These are phyloP conservation scores for Oscheius myriophilus DNA, from an alignment of 2,888 invertebrate genomes.

Conservation along the genomic window DNA sequence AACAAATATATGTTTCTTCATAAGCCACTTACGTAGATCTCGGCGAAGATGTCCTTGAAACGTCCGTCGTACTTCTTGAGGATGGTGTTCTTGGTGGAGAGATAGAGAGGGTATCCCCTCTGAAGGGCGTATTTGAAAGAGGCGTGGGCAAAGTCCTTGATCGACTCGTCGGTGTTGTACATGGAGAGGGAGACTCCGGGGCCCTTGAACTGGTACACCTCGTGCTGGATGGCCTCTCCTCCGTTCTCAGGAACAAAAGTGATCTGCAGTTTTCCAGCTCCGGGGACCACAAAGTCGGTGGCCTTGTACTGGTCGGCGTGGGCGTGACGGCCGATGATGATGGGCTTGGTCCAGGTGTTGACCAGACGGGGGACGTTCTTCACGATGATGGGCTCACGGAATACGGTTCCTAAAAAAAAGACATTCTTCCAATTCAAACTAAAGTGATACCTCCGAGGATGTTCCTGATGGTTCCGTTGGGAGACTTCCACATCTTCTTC, in stretches of 20 bases:
- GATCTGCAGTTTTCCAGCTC: slow-evolving; percentile 86
- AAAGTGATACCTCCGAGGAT: slow-evolving; percentile 72
- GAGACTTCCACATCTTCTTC: slow-evolving; percentile 77
- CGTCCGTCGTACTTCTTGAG: slow-evolving; percentile 87
- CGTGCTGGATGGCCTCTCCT: slow-evolving; percentile 57
- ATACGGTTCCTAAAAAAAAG: slow-evolving; percentile 73
- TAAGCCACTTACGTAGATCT: slow-evolving; percentile 76
- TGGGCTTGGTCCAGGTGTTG: slow-evolving; percentile 92
- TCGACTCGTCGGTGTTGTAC: slow-evolving; percentile 88
- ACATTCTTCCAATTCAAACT: not conserved
- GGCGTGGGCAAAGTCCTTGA: slow-evolving; percentile 86
- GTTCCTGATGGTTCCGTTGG: slow-evolving; percentile 76
- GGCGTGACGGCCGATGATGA: slow-evolving; percentile 93
- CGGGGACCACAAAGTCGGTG: slow-evolving; percentile 93
- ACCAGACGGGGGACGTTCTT: slow-evolving; percentile 91
- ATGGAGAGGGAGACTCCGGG: slow-evolving; percentile 90
- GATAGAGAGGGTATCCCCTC: slow-evolving; percentile 79
- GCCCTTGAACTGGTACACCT: slow-evolving; percentile 45
- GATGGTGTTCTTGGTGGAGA: slow-evolving; percentile 89
- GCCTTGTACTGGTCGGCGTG: slow-evolving; percentile 93
- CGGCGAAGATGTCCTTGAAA: slow-evolving; percentile 91
- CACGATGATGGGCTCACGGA: slow-evolving; percentile 75
- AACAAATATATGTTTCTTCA: not conserved
- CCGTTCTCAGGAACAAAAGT: slow-evolving; percentile 77
- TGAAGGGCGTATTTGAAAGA: slow-evolving; percentile 89